Evolutionary conservation across 1,140 invertebrate species (phyloP).

Genomic region (Drosophila carrolli): DNA sequence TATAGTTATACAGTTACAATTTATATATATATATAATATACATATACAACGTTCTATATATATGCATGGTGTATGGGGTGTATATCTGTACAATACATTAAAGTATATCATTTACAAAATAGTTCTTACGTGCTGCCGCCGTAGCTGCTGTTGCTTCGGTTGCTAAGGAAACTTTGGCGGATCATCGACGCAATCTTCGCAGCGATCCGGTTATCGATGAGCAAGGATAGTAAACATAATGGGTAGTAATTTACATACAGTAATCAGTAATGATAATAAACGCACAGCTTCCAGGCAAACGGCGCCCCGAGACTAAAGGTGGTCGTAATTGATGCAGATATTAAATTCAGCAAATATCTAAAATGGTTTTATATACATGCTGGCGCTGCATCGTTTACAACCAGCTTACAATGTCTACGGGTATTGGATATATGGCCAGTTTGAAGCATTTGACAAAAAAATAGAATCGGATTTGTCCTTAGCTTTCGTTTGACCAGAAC

Average conservation of each 20-base stretch:
- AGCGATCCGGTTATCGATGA: conserved; percentile 37
- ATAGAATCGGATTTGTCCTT: conserved; percentile 38
- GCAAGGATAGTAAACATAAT: conserved; percentile 25
- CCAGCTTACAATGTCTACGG: background rate
- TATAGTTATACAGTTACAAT: conserved; percentile 65
- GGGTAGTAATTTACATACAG: conserved; percentile 25
- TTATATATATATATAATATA: conserved; percentile 37
- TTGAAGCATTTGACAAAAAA: conserved; percentile 26
- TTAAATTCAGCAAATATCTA: background rate
- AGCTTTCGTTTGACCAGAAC: conserved; percentile 69
- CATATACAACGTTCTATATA: conserved; percentile 31
- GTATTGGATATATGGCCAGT: conserved; percentile 1
- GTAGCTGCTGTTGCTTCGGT: conserved; percentile 13
- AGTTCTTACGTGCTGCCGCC: conserved; percentile 38
- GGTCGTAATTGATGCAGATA: background rate
- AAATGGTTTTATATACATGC: background rate
- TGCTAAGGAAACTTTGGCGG: conserved; percentile 46
- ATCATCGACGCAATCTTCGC: conserved; percentile 17
- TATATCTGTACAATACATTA: conserved; percentile 70
- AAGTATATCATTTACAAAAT: conserved; percentile 65
- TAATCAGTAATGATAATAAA: conserved; percentile 43
- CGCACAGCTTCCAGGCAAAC: conserved; percentile 20
- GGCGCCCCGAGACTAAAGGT: background rate
- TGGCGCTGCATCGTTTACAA: conserved; percentile 4
- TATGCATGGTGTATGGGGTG: conserved; percentile 28